Evolutionary conservation across 37 sponge, comb jelly and placozoan species (phyloP), one percentile per base, ranked within the genome.

Genomic region (Ephydatia muelleri): DNA sequence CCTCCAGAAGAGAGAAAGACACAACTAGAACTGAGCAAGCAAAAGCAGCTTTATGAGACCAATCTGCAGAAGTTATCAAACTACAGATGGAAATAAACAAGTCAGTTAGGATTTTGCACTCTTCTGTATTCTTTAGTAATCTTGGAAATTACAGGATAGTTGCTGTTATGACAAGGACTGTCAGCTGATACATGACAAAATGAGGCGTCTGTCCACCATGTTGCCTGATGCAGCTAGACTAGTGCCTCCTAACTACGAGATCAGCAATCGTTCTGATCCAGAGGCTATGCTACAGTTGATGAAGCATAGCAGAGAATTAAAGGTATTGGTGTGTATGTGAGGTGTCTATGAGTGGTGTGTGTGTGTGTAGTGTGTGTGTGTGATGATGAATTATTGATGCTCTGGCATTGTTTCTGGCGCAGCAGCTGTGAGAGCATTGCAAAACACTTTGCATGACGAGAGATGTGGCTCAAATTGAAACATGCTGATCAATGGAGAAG

Each of bases 41-140:
- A 78, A 35, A 47, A 80, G 33, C 22, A 23, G 26, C 26, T 82
- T 69, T 57, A 75, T 11, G 40, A 86, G 2, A 80, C 85, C 13
- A 73, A 67, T 21, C 0, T 27, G 3, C 49, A 77, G 34, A 48
- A 70, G 37, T 26, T 85, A 1, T 65, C 75, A 89, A 93, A 43
- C 83, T 93, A 1, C 86, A 88, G 79, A 93, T 93, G 86, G 69
- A 43, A 33, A 82, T 88, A 79, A 93, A 93, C 70, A 76, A 68
- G 83, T 88, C 25, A 43, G 43, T 43, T n/a, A n/a, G n/a, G n/a
- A n/a, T n/a, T n/a, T n/a, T n/a, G n/a, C n/a, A n/a, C n/a, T n/a
- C n/a, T n/a, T n/a, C n/a, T n/a, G n/a, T n/a, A n/a, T n/a, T n/a
- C n/a, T n/a, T n/a, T n/a, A n/a, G n/a, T n/a, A n/a, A n/a, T n/a